Evolutionary conservation across 1,140 invertebrate species (phyloP), one percentile per base, ranked within the genome.

Genomic region (Carcinoscorpius rotundicauda): DNA sequence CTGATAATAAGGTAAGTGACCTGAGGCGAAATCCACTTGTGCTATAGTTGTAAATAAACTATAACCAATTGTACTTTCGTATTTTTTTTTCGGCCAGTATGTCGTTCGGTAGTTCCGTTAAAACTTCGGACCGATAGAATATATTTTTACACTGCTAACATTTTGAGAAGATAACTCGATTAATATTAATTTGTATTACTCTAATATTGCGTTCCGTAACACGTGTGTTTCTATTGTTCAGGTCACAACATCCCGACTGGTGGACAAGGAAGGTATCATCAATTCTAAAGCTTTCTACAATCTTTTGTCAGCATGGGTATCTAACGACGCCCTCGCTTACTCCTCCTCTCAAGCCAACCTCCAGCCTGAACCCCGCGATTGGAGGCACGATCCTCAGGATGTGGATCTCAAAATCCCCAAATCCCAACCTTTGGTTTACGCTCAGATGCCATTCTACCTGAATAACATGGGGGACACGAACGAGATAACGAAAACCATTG

Each of bases 211-310:
- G 29, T 29, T 29, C 29, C 29, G 29, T 29, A 29, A 29, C 29
- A 29, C 29, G 0, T 29, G 29, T 29, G 29, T 29, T 29, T 29
- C 29, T 29, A 29, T 29, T 29, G 0, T 29, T 29, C 29, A 29
- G 79, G 72, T 82, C 51, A 75, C 71, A 11, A 71, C 73, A 59
- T 72, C 85, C 61, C 83, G 89, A 70, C 81, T 99, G 59, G 94
- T 99, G 1, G 85, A 89, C 74, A 79, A 81, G 5, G 85, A 94
- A 10, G 93, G 93, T 10, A 90, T 94, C 68, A 97, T 99, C 65
- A 94, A 97, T 79, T 87, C 89, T 0, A 88, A 90, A 72, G 93
- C 93, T 0, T 99, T 99, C 79, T 99, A 99, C 76, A 97, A 97
- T 76, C 98, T 98, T 76, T 77, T 99, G 51, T 96, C 92, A 6